Evolutionary conservation across 2,113 vertebrate species (phyloP).

Genomic region (Elephantulus edwardii): DNA sequence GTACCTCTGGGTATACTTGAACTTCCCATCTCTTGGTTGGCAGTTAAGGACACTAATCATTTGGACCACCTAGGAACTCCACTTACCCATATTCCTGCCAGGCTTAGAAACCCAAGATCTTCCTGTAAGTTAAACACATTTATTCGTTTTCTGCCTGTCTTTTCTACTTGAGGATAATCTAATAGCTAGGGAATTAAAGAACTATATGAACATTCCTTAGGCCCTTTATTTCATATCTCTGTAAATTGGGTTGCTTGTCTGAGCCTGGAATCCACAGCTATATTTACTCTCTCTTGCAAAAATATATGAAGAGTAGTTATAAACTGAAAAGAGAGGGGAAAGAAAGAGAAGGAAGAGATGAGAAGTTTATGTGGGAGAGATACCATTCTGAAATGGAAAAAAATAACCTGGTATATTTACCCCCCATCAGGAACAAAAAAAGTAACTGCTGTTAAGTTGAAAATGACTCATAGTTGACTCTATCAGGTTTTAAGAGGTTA

Average conservation of each 20-base stretch:
- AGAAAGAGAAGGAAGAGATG: neutral
- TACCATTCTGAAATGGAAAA: too few relatives aligned
- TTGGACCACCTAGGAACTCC: neutral
- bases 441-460: too few relatives aligned
- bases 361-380: too few relatives aligned
- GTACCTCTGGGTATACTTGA: neutral
- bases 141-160: neutral
- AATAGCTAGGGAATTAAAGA: neutral
- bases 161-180: neutral
- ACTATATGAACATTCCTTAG: neutral
- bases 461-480: too few relatives aligned
- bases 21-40: neutral
- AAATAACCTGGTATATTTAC: too few relatives aligned
- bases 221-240: neutral
- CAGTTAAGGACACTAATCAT: neutral
- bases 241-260: neutral
- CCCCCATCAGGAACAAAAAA: too few relatives aligned
- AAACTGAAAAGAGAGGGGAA: neutral
- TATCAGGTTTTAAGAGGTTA: too few relatives aligned
- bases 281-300: neutral
- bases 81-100: neutral
- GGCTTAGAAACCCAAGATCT: neutral
- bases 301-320: neutral
- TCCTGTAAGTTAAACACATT: neutral
- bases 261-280: neutral